phyloP scores from a whole-genome alignment of 2,797 vertebrate genomes.

The Aeoliscus strigatus region DNA sequence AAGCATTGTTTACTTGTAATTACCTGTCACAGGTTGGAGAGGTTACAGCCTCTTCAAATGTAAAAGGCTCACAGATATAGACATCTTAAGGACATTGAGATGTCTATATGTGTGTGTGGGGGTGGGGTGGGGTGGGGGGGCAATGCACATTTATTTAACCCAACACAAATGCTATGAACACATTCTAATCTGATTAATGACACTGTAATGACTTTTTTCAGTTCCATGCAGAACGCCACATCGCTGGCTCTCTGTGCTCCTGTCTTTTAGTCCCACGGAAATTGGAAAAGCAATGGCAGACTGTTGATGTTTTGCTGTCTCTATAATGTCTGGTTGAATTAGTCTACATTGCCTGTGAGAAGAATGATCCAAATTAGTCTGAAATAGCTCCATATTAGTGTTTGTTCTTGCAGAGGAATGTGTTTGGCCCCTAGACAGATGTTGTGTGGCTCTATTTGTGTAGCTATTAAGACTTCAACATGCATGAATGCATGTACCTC shows the following conservation, averaged over 20 bases:
- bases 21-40: too few species aligned
- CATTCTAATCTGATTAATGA: conserved; percentile 13
- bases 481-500: conserved; percentile 50
- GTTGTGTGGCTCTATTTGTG: conserved; percentile 46
- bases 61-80: too few species aligned
- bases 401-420: conserved; percentile 35
- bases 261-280: conserved; percentile 39
- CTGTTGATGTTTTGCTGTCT: conserved; percentile 43
- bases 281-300: conserved; percentile 18
- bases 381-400: conserved; percentile 22
- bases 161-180: not conserved
- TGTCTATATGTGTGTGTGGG: too few species aligned
- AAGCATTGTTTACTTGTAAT: not conserved
- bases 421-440: conserved; percentile 25
- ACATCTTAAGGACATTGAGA: too few species aligned
- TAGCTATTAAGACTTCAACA: conserved; percentile 34
- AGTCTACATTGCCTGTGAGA: conserved; percentile 34
- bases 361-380: conserved; percentile 26
- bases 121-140: too few species aligned
- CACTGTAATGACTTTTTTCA: conserved; percentile 16
- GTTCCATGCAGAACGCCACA: conserved; percentile 38
- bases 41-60: too few species aligned
- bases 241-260: conserved; percentile 39
- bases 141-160: not conserved
- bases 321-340: conserved; percentile 42